Evolutionary conservation across 1,140 invertebrate species (phyloP).

Genomic region (Cotesia chilonis): DNA sequence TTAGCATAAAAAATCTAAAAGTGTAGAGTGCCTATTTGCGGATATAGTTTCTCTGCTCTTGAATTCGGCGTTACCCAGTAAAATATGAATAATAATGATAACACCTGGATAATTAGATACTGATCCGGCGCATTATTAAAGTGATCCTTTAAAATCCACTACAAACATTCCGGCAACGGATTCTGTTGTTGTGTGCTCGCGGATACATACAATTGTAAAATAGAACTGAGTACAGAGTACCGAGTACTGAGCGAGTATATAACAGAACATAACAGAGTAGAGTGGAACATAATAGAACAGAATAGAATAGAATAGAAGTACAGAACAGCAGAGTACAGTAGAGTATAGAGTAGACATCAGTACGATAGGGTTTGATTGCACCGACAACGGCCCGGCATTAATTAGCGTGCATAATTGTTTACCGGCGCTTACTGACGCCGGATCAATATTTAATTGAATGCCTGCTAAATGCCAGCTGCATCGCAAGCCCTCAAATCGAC

Average conservation of each 20-base stretch:
- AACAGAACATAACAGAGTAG: not conserved
- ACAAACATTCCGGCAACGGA: no score
- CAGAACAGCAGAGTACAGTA: not conserved
- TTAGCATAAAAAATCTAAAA: no score
- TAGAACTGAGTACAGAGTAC: no score
- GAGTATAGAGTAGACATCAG: constrained; percentile 10
- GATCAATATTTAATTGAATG: constrained; percentile 67
- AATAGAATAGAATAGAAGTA: not conserved
- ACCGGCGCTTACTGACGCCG: constrained; percentile 60
- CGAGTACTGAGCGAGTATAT: not conserved
- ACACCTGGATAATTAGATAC: no score
- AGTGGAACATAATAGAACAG: not conserved
- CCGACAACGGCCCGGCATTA: constrained; percentile 59
- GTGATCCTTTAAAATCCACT: not conserved
- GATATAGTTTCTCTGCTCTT: no score
- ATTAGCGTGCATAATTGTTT: constrained; percentile 66
- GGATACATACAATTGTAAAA: no score
- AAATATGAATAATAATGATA: not conserved
- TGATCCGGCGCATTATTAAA: not conserved
- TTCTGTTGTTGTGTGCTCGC: no score
- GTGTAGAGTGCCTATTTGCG: no score
- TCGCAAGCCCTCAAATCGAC: constrained; percentile 59
- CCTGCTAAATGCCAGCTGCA: constrained; percentile 63
- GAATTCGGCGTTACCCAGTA: no score
- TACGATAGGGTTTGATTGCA: constrained; percentile 55